Evolutionary conservation across 1,140 invertebrate species (phyloP), one percentile per base, ranked within the genome.

Genomic region (Drosophila setifemur): DNA sequence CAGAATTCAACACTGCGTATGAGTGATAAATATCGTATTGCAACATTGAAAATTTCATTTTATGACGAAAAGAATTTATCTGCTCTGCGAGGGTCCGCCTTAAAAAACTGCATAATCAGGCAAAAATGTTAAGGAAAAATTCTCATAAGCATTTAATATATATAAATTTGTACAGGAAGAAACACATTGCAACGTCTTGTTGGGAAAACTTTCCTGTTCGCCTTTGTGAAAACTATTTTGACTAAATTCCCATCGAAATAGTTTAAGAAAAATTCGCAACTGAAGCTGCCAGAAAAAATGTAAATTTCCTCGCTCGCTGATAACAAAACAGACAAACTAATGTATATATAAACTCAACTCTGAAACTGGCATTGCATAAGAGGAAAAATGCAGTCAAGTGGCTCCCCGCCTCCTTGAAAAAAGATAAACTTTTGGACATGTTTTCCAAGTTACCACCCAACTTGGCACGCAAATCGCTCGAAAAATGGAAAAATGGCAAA

Each of bases 71-170:
- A n/a, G n/a, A n/a, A n/a, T n/a, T n/a, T n/a, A n/a, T n/a, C n/a
- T n/a, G n/a, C n/a, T n/a, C n/a, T n/a, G n/a, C n/a, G 26, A 28
- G 9, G 8, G 29, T 53, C 29, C 21, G 3, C 23, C 21, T 9
- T 26, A 23, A 57, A 55, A 35, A 61, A 45, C 44, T 72, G 67
- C 71, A 81, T 71, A 72, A 75, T 72, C 71, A 81, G 40, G 31
- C 47, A 29, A 55, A 31, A 26, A 33, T 5, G 11, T 11, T 16
- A 37, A 37, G 4, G 11, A 42, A n/a, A 57, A 37, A 23, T 64
- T 64, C 60, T 63, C 60, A 64, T 63, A 28, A 58, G 39, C 23
- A 29, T 33, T 55, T 19, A 39, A 26, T 31, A 44, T 19, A 28
- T 23, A 37, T 37, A 63, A 31, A 44, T 26, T 25, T 25, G 39